Base-by-base conservation (phyloP, 2,888 invertebrate species). In the Barypeithes pellucidus region DNA sequence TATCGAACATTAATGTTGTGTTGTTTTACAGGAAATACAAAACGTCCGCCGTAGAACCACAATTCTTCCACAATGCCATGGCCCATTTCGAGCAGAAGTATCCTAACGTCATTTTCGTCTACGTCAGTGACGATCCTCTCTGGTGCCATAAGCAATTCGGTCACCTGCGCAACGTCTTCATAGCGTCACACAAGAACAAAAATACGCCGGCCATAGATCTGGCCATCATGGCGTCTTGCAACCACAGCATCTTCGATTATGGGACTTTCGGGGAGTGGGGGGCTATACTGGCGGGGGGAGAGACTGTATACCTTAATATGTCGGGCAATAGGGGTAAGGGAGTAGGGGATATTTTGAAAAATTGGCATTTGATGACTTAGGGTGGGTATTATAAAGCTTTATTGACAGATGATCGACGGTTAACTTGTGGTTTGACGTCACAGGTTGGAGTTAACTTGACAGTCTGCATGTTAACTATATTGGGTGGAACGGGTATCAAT, bases 201-300 rank as follows among this genome's bases (percentile, higher is more conserved):
- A 84, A 85, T 77, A 79, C 85, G 36, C 85, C 87, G 39, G 86
- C 85, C 9, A 80, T 86, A 73, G 88, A 88, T 82, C 79, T 88
- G 77, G 87, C 88, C 18, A 83, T 88, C 60, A 81, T 88, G 82
- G 86, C 87, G 22, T 83, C 87, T 9, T 88, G 88, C 79, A 88
- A 88, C 80, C 89, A 89, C 80, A 86, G 87, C 36, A 87, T 89
- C 70, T 87, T 87, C 76, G 88, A 88, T 80, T 88, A 88, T 77
- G 88, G 88, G 11, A 88, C 88, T 36, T 88, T 86, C 78, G 88
- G 88, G 8, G 85, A 87, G 63, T 88, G 88, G 88, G 88, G 88
- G 4, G 87, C 88, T 24, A 86, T 88, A 72, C 79, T 88, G 68
- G 87, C 88, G 29, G 87, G 87, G 3, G 88, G 88, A 11, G 87